These are phyloP conservation scores for Andricus quercusramuli DNA, from an alignment of 2,888 invertebrate genomes.

Conservation along the genomic window DNA sequence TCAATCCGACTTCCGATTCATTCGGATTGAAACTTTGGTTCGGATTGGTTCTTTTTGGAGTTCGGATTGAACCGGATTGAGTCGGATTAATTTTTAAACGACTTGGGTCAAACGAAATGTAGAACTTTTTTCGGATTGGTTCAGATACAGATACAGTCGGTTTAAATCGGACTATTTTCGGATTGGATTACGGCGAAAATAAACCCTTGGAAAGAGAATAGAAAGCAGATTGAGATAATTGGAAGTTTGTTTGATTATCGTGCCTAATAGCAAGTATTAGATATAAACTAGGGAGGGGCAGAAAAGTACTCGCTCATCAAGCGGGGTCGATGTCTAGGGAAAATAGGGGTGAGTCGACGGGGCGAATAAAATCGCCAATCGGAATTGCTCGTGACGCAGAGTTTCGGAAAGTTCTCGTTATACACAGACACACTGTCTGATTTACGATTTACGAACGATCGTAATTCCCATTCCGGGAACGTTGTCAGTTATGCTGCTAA, in stretches of 20 bases:
- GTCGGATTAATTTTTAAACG: too few species aligned
- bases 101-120: too few species aligned
- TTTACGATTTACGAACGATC: conserved; percentile 63
- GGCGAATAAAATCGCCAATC: conserved; percentile 53
- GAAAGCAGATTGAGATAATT: conserved; percentile 9
- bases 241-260: conserved; percentile 12
- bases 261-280: conserved; percentile 28
- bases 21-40: too few species aligned
- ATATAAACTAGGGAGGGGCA: conserved; percentile 23
- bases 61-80: too few species aligned
- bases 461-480: conserved; percentile 56
- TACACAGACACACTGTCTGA: conserved; percentile 50
- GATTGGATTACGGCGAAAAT: neutral
- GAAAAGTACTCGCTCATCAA: conserved; percentile 30
- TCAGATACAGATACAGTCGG: too few species aligned
- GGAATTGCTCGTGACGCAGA: conserved; percentile 60
- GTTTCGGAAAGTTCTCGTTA: conserved; percentile 60
- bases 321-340: conserved; percentile 46
- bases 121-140: too few species aligned
- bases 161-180: neutral
- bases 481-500: conserved; percentile 58
- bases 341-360: conserved; percentile 44
- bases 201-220: neutral
- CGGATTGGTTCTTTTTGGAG: too few species aligned
- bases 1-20: too few species aligned